A percentile compares a stretch with the other conserved stretches of the same genome.
Evolutionary conservation across 2,888 invertebrate genomes (phyloP).

Genomic region (Dioctria linearis): DNA sequence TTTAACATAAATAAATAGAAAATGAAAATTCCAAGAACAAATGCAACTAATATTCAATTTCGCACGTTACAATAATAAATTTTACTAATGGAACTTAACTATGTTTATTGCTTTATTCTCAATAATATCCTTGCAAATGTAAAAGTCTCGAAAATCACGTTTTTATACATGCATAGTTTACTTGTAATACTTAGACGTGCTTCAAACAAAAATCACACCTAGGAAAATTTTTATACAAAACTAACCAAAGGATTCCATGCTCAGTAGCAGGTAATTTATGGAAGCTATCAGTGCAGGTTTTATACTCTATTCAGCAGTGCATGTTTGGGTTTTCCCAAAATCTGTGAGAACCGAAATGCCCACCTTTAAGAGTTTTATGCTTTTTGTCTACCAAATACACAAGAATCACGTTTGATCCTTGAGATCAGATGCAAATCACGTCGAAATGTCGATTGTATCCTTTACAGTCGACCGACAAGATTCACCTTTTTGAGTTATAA

Average conservation of each 20-base stretch:
- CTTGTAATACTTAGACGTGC: conserved; percentile 5
- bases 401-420: conserved; percentile 54
- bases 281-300: conserved; percentile 11
- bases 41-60: too few relatives aligned
- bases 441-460: conserved; percentile 38
- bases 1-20: too few relatives aligned
- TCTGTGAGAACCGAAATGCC: conserved; percentile 31
- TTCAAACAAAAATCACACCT: conserved; percentile 19
- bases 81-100: not conserved
- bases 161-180: not conserved
- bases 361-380: not conserved
- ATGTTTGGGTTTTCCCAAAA: conserved; percentile 35
- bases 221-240: not conserved
- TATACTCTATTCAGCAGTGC: conserved; percentile 4
- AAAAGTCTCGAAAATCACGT: conserved; percentile 24
- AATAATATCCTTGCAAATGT: conserved; percentile 17
- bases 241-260: conserved; percentile 2
- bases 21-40: too few relatives aligned
- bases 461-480: conserved; percentile 5
- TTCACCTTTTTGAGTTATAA: not conserved
- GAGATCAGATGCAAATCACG: conserved; percentile 58
- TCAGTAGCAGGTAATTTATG: conserved; percentile 33
- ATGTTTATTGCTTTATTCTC: conserved; percentile 15
- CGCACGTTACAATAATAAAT: not conserved
- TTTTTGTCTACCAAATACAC: not conserved